These are phyloP conservation scores for Ornithorhynchus anatinus DNA, from an alignment of 2,113 vertebrate genomes.

Conservation along the genomic window DNA sequence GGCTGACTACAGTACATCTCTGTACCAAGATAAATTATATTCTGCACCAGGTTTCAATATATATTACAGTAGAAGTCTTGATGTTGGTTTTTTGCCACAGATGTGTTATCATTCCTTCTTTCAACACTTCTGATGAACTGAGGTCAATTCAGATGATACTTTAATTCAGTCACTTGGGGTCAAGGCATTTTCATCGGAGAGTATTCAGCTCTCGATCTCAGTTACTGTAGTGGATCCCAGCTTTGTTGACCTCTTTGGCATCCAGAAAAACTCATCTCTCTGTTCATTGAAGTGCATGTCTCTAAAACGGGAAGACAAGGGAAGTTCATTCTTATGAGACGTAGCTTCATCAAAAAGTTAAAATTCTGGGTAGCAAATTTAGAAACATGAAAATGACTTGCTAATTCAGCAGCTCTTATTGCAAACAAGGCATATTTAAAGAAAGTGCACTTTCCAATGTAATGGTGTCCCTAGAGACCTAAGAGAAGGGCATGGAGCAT, in stretches of 20 bases:
- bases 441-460: background rate
- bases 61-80: background rate
- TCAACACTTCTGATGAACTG: background rate
- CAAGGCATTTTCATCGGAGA: too few species aligned
- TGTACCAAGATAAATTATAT: background rate
- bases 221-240: background rate
- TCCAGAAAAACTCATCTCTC: background rate
- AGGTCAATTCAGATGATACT: background rate
- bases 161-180: background rate
- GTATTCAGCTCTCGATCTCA: slow-evolving; percentile 1
- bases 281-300: background rate
- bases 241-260: too few species aligned
- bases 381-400: background rate
- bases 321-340: background rate
- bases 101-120: background rate
- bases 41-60: background rate
- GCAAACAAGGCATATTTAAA: background rate
- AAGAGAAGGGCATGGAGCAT: too few species aligned
- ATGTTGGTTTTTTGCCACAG: background rate
- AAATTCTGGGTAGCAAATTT: background rate
- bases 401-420: background rate
- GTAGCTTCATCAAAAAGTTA: background rate
- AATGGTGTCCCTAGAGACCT: too few species aligned
- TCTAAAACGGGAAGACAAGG: background rate
- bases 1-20: too few species aligned